Base-by-base conservation (phyloP, 2,888 invertebrate species). In the Volucella inflata region DNA sequence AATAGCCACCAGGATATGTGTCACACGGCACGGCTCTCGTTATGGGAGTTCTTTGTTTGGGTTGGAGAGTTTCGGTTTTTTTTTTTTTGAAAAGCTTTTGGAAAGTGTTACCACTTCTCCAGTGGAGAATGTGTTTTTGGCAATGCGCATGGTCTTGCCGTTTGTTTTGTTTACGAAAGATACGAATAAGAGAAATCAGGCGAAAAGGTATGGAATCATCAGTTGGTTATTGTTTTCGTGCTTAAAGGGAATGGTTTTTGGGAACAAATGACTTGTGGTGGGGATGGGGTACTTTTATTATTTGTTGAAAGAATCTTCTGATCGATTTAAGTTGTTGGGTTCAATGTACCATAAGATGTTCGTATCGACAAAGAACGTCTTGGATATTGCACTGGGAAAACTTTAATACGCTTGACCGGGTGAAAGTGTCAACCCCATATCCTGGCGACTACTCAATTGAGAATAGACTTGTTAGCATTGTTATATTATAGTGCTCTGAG, bases 81-180 rank as follows among this genome's bases (percentile, higher is more conserved):
- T 30, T 21, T 2, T 21, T 21, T 30, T 30, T 21, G 38, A 40
- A 17, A 53, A 84, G 84, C 75, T 84, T 55, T 65, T n/a, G 1
- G 12, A 55, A 60, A 78, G 38, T 78, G 50, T 68, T 76, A 36
- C 48, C 72, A 64, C 14, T 60, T 79, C 79, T 59, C 79, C 68
- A 42, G 60, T 67, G 74, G 51, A 79, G 84, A 78, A 44, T 74
- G 8, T 14, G n/a, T 9, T 10, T n/a, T n/a, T 12, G 9, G 14
- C 30, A 53, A 2, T 65, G 83, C 83, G 83, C 83, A 79, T 40
- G 50, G 65, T 51, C 51, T 3, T 53, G 1, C 2, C 38, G 30
- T 36, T 55, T 57, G 36, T 59, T 84, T 84, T 84, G 83, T 84
- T 84, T 84, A 84, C 83, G 79, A 84, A 84, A 68, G 79, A 51